Evolutionary conservation across 2,888 invertebrate genomes (phyloP), one percentile per base, ranked within the genome.

Genomic region (Marasmarcha lunaedactyla): DNA sequence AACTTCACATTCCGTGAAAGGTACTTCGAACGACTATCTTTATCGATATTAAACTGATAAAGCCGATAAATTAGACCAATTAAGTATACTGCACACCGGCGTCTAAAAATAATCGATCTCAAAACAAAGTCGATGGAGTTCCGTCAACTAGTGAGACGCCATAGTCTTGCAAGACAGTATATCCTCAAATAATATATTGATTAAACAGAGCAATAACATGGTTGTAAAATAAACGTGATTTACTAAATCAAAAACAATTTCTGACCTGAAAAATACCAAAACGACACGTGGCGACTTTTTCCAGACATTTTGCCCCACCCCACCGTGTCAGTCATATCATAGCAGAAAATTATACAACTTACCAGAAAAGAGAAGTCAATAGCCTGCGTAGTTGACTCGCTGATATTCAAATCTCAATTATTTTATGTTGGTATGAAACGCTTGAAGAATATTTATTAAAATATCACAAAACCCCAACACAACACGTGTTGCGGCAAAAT

Each of bases 251-350:
- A 9, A 25, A 9, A 25, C 9, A 9, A 5, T 25, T 25, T 25
- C n/a, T 20, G 45, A 40, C 15, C 45, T 41, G 46, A 59, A 68
- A 70, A 62, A 54, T 56, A 52, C 7, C 26, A 60, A 52, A 63
- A 68, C 68, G 79, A 83, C 83, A 83, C 83, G 83, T 83, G 83
- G 83, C 83, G 72, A 64, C 63, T 64, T 70, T 65, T 44, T 69
- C 60, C 50, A 67, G 69, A 73, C 71, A 72, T 71, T 72, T 72
- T 67, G 79, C 79, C 79, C 81, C 81, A 78, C 78, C 81, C 81
- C 66, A 61, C 54, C 52, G 58, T 53, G 70, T 69, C 71, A 74
- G 74, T 76, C n/a, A n/a, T n/a, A n/a, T 73, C 74, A 71, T 57
- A 54, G 52, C 45, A 60, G 55, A 51, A 57, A 61, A 9, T 7